These are phyloP conservation scores for Marisa cornuarietis DNA, from an alignment of 1,140 invertebrate species.

Conservation along the genomic window DNA sequence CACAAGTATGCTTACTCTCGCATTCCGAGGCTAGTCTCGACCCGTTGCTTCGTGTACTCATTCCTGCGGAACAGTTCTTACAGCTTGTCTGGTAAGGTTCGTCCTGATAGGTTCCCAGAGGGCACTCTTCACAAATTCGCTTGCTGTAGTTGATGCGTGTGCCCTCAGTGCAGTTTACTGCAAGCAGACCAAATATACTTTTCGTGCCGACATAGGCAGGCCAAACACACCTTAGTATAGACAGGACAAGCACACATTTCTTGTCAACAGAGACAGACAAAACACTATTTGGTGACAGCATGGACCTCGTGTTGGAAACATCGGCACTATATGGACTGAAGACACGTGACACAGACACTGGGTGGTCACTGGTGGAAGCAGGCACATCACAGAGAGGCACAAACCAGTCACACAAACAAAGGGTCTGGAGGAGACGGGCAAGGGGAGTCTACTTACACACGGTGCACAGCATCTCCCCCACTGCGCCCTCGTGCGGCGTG, in stretches of 20 bases:
- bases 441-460: conserved; percentile 20
- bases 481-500: conserved; percentile 14
- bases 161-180: conserved; percentile 38
- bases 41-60: conserved; percentile 8
- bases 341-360: too few relatives aligned
- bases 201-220: too few relatives aligned
- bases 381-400: too few relatives aligned
- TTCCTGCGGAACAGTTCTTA: not conserved
- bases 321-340: too few relatives aligned
- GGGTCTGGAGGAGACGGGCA: too few relatives aligned
- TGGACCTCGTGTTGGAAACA: not conserved
- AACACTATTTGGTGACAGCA: not conserved
- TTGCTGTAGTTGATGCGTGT: conserved; percentile 24
- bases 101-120: conserved; percentile 33
- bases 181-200: not conserved
- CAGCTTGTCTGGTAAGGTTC: conserved; percentile 10
- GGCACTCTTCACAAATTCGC: conserved; percentile 36
- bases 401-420: not conserved
- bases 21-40: conserved; percentile 3
- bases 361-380: too few relatives aligned
- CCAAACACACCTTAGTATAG: not conserved
- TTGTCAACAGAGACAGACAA: not conserved
- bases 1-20: conserved; percentile 15
- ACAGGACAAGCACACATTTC: not conserved
- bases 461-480: conserved; percentile 9